A percentile compares a stretch with the other conserved stretches of the same genome.
Evolutionary conservation across 2,888 invertebrate genomes (phyloP).

Genomic region (Chalcosyrphus nemorum): DNA sequence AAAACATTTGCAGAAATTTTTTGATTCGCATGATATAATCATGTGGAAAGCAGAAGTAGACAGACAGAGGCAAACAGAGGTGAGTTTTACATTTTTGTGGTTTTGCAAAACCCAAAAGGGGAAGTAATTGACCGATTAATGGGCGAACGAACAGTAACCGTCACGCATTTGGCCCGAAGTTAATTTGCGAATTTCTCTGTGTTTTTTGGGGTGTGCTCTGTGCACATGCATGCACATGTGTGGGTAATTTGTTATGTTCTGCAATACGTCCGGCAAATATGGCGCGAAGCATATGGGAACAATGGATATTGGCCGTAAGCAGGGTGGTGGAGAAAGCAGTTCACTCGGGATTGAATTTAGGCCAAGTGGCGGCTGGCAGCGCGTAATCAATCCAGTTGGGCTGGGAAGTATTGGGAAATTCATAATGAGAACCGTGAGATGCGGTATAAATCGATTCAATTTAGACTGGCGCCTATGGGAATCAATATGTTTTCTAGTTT

Average conservation of each 20-base stretch:
- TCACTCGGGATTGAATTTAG: not conserved
- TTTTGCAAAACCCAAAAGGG: not conserved
- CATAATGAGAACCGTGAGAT: not conserved
- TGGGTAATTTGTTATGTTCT: not conserved
- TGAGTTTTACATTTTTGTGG: not conserved
- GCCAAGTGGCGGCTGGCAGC: not conserved
- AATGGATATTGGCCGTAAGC: not conserved
- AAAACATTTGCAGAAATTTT: not conserved
- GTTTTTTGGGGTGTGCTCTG: not conserved
- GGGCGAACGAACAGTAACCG: not conserved
- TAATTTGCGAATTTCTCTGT: not conserved
- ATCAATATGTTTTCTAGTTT: not conserved
- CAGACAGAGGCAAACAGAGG: not conserved
- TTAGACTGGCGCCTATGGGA: not conserved
- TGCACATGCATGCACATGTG: not conserved
- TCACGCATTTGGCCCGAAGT: constrained; percentile 3
- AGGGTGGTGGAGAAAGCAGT: not conserved
- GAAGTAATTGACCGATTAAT: constrained; percentile 9
- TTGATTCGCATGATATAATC: not conserved
- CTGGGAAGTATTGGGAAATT: not conserved
- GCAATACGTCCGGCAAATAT: not conserved
- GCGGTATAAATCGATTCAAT: not conserved
- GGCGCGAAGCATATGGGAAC: not conserved
- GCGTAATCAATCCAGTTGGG: constrained; percentile 5
- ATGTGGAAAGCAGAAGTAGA: not conserved